These are phyloP conservation scores for Botia kubotai DNA, from an alignment of 2,797 vertebrate genomes.

Conservation along the genomic window DNA sequence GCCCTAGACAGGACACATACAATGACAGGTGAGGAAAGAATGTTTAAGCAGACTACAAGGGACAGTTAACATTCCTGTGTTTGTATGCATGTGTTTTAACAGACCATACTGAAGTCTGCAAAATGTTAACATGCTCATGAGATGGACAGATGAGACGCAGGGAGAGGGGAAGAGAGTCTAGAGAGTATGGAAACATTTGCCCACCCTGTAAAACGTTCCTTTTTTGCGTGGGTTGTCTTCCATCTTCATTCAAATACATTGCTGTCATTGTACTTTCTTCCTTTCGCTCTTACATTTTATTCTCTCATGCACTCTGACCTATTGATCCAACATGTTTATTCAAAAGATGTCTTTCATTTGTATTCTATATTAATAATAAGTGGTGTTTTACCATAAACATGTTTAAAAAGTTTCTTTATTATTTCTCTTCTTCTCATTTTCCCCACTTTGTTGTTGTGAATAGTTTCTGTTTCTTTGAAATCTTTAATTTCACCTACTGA, in stretches of 20 bases:
- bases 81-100: conserved; percentile 53
- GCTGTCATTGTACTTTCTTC: conserved; percentile 17
- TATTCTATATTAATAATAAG: conserved; percentile 61
- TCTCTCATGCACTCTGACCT: conserved; percentile 67
- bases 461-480: conserved; percentile 42
- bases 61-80: conserved; percentile 56
- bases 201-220: conserved; percentile 81
- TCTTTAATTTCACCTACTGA: conserved; percentile 44
- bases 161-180: conserved; percentile 61
- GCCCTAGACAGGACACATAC: conserved; percentile 71
- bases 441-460: conserved; percentile 46
- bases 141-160: conserved; percentile 63
- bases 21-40: conserved; percentile 84
- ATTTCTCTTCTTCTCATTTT: conserved; percentile 48
- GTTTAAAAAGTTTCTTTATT: neutral
- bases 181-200: conserved; percentile 77
- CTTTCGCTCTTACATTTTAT: conserved; percentile 54
- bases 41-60: conserved; percentile 80
- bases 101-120: conserved; percentile 69
- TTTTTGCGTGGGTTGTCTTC: conserved; percentile 73
- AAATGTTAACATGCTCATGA: conserved; percentile 78
- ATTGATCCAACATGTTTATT: conserved; percentile 74
- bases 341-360: conserved; percentile 71
- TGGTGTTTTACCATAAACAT: conserved; percentile 30
- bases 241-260: conserved; percentile 57